Base-by-base conservation (phyloP, 1,140 invertebrate species). In the Spodoptera litura region DNA sequence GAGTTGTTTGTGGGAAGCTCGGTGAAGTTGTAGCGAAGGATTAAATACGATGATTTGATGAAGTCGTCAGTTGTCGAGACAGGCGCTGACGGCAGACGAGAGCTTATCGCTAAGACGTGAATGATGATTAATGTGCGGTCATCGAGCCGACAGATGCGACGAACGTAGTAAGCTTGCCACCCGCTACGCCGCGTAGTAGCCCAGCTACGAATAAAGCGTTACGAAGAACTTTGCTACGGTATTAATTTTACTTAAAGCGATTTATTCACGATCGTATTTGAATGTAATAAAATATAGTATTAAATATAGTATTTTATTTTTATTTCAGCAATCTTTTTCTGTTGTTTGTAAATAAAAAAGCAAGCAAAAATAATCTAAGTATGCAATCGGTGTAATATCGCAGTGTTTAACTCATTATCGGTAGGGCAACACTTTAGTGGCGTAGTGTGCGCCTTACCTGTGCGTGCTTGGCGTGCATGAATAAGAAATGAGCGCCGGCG, bases 401-500 rank as follows among this genome's bases (percentile, higher is more conserved):
- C 73, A 75, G 73, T 58, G 27, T 75, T 75, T 75, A 75, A 75
- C 73, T 59, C 73, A 75, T 75, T 75, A 75, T 75, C 74, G 62
- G 51, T 66, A 56, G 49, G 73, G 73, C 35, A 76, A 64, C 73
- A 68, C 61, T 56, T 62, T 80, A 77, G 62, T 81, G 61, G 71
- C 15, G 27, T 55, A 49, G 74, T 61, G 72, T 72, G 78, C 53
- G 61, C 71, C 49, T 13, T 44, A 56, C 62, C 49, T 72, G 81
- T 91, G 91, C 92, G 92, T 94, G 93, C 83, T 75, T 52, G 59
- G 35, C 55, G 79, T 83, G 88, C 88, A 93, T 93, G 92, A 93
- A 94, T 94, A 94, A 92, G 85, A 83, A 92, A 94, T 93, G 93
- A 94, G 91, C 91, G 91, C 93, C 83, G 81, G 93, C 93, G 93